Base-by-base conservation (phyloP, 2,888 invertebrate genomes). In the Neria commutata region DNA sequence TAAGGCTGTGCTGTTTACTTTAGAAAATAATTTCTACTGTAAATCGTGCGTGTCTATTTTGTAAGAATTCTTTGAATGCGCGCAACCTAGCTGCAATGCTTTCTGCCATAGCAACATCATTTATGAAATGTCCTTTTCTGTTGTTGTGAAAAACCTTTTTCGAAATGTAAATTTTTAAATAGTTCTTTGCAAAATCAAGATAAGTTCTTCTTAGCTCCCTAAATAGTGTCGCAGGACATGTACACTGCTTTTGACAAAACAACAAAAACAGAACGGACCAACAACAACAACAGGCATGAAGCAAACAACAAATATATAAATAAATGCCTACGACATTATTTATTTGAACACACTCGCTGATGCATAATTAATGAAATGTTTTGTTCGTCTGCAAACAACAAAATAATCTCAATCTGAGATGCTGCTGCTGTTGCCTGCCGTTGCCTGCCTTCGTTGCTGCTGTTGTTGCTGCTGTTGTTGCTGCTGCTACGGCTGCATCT, bases 361-460 rank as follows among this genome's bases (percentile, higher is more conserved):
- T 77, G 76, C 78, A 77, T 78, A 75, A 72, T 74, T 76, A 73
- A 73, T 75, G 68, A 67, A 74, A 67, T 58, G 67, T 64, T 66
- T 67, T 50, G 29, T 56, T 58, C 52, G 25, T 37, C 37, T 34
- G 6, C 45, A 25, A 25, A 33, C 23, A 45, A 10, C 8, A 21
- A n/a, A 17, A 55, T 24, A 29, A 33, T 37, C 46, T 46, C 48
- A 40, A 50, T 53, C 26, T 11, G 53, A 52, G 60, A 60, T 54
- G 58, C 46, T 62, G 42, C 42, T 42, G 21, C 42, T 55, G 60
- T 42, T 59, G 62, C 61, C 65, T 57, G 56, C 67, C 61, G 46
- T 62, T 54, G 60, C 52, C 37, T 50, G 26, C 56, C 42, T 53
- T 59, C 51, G 60, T 56, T 49, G 56, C 40, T 51, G 45, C 34